Evolutionary conservation across 1,140 invertebrate species (phyloP).

Genomic region (Lineus longissimus): DNA sequence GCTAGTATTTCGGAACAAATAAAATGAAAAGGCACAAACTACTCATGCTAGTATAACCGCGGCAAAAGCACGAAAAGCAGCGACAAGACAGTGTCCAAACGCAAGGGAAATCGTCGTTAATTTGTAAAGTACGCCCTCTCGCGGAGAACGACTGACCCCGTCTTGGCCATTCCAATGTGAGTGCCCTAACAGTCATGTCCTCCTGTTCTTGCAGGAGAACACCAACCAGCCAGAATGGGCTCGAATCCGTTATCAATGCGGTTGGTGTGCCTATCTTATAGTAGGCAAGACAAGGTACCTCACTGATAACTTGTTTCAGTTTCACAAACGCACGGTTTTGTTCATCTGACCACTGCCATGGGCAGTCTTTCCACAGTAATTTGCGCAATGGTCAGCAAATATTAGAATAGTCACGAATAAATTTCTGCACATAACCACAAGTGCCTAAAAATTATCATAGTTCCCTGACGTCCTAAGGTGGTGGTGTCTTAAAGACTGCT

Average conservation of each 20-base stretch:
- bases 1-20: too few species aligned
- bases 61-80: too few species aligned
- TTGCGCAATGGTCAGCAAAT: constrained; percentile 23
- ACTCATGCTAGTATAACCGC: too few species aligned
- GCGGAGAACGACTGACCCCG: too few species aligned
- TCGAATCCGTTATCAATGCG: constrained; percentile 45
- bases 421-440: constrained; percentile 4
- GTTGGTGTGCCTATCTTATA: constrained; percentile 20
- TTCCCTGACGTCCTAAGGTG: constrained; percentile 19
- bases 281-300: constrained; percentile 20
- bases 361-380: constrained; percentile 17
- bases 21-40: too few species aligned
- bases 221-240: constrained; percentile 48
- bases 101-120: too few species aligned
- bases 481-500: constrained; percentile 30
- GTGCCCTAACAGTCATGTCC: too few species aligned
- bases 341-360: constrained; percentile 20
- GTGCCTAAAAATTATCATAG: constrained; percentile 24
- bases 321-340: constrained; percentile 22
- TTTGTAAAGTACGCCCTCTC: too few species aligned
- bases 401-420: constrained; percentile 22
- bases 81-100: too few species aligned
- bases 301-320: constrained; percentile 19
- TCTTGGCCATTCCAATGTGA: too few species aligned
- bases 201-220: constrained; percentile 32